phyloP scores from a whole-genome alignment of 2,888 invertebrate species.

The Tethea ocularis region DNA sequence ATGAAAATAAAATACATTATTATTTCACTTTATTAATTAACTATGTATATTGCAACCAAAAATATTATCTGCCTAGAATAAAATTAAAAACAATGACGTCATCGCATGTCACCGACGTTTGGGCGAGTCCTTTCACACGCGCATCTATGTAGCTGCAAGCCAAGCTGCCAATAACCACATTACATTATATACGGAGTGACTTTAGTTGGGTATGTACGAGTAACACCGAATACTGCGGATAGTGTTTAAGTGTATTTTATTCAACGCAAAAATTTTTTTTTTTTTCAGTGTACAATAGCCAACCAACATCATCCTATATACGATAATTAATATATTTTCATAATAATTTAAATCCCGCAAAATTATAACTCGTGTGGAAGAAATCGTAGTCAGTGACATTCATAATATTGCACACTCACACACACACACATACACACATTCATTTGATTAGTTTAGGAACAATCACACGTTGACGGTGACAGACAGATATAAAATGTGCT shows the following conservation, averaged over 20 bases:
- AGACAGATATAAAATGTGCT: neutral
- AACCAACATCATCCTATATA: too few species aligned
- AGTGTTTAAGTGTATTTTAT: too few species aligned
- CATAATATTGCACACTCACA: slow-evolving; percentile 14
- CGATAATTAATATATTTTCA: neutral
- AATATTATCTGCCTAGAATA: slow-evolving; percentile 67
- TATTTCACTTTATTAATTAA: slow-evolving; percentile 25
- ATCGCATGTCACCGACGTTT: neutral
- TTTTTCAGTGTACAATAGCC: too few species aligned
- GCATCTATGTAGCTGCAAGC: neutral
- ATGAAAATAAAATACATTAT: slow-evolving; percentile 31
- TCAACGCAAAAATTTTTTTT: too few species aligned
- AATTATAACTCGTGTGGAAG: neutral
- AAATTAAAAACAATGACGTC: slow-evolving; percentile 59
- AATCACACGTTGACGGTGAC: neutral
- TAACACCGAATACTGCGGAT: too few species aligned
- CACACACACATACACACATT: slow-evolving; percentile 21
- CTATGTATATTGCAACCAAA: slow-evolving; percentile 50
- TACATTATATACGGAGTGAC: too few species aligned
- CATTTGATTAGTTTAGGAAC: neutral
- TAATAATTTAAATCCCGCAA: neutral
- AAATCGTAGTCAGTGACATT: neutral
- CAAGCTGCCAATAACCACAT: neutral
- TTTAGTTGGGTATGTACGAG: too few species aligned
- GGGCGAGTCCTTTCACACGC: neutral